Evolutionary conservation across 2,888 invertebrate genomes (phyloP), one percentile per base, ranked within the genome.

Genomic region (Ligdia adustata): DNA sequence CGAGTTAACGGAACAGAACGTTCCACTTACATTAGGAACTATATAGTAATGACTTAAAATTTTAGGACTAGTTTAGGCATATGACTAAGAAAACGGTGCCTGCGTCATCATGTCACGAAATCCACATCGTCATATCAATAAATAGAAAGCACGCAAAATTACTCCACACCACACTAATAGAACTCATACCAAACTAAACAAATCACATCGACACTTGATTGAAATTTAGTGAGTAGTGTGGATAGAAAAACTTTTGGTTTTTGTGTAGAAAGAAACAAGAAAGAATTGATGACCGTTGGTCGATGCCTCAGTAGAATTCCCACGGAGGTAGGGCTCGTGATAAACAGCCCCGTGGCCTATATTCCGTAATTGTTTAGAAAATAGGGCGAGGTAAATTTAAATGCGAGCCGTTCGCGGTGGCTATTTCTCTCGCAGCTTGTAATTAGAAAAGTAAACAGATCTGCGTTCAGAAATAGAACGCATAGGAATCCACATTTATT

Each of bases 321-420:
- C n/a, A 29, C 47, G 31, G 22, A 47, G 44, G 56, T 50, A 62
- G 57, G 59, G 53, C 53, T 48, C 45, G 27, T 46, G 29, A 47
- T 55, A 57, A 57, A 66, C 57, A 67, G 75, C 78, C 75, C 72
- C 66, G 72, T 80, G 84, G 73, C 82, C 83, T 64, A 80, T 69
- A 79, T 85, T 70, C 69, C 63, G 62, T 70, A 65, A 77, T 79
- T 81, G 77, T 80, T 74, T 72, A 66, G 74, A 78, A 86, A 77
- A 82, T 81, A 79, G 82, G 76, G 59, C 78, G 69, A 68, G 83
- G 77, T 82, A 85, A 74, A 78, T 78, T 79, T 86, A 85, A 76
- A 71, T 73, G 55, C 72, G 72, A 83, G 81, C 82, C 65, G 65
- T 68, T 71, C 77, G 60, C 78, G 61, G 64, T 66, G 73, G 75